These are phyloP conservation scores for Chrysina gloriosa DNA, from an alignment of 2,888 invertebrate species.

Conservation along the genomic window DNA sequence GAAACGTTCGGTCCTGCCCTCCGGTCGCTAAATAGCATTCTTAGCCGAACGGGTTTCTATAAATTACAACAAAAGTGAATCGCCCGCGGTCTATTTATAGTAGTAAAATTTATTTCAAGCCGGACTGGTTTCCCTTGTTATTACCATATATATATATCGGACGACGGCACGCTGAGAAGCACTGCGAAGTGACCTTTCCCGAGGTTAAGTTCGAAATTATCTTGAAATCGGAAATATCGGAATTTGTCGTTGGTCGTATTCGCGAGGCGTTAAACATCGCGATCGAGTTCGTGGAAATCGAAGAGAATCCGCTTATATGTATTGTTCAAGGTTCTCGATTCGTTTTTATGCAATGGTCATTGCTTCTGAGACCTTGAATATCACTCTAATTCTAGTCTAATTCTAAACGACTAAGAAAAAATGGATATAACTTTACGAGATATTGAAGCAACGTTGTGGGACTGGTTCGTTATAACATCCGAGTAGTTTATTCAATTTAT, in stretches of 20 bases:
- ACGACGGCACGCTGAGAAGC: background rate
- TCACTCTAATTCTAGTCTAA: too few relatives aligned
- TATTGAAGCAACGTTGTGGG: too few relatives aligned
- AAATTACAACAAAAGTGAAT: slow-evolving; percentile 32
- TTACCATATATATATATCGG: slow-evolving; percentile 37
- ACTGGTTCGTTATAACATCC: too few relatives aligned
- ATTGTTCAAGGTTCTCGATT: too few relatives aligned
- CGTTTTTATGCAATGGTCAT: too few relatives aligned
- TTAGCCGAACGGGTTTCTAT: slow-evolving; percentile 14
- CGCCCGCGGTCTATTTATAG: slow-evolving; percentile 33
- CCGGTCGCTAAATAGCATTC: slow-evolving; percentile 3
- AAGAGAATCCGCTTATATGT: too few relatives aligned
- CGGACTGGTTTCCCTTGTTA: slow-evolving; percentile 18
- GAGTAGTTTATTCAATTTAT: too few relatives aligned
- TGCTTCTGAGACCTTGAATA: too few relatives aligned
- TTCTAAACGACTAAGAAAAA: too few relatives aligned
- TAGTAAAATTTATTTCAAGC: slow-evolving; percentile 22
- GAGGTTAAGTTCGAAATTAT: slow-evolving; percentile 12
- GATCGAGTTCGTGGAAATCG: too few relatives aligned
- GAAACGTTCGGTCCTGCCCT: slow-evolving; percentile 13
- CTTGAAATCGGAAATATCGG: background rate
- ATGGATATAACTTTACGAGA: too few relatives aligned
- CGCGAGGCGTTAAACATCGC: too few relatives aligned
- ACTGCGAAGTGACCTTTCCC: background rate
- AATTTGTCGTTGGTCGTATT: background rate